Conservation (phyloP, 2,113 vertebrate genomes). For the Passer domesticus region DNA sequence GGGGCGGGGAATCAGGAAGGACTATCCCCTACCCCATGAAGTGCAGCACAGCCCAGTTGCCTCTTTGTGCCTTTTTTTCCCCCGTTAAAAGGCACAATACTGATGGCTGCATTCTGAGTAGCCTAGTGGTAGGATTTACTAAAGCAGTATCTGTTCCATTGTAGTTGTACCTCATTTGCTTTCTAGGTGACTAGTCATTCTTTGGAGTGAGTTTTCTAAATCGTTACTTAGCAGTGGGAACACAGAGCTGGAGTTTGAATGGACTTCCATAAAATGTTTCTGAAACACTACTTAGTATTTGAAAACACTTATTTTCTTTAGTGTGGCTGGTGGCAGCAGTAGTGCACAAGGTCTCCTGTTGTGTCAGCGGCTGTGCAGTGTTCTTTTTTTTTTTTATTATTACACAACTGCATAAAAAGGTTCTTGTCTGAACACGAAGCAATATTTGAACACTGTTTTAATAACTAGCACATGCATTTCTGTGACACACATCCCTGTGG, state of each 20-base stretch:
- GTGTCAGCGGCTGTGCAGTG: not conserved
- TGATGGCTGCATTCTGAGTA: not conserved
- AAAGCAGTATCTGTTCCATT: not conserved
- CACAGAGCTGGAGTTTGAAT: not conserved
- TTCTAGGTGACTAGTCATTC: not conserved
- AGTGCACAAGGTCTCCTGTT: accelerated
- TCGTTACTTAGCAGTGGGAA: not conserved
- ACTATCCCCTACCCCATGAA: not conserved
- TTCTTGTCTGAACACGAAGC: slow-evolving; percentile 6
- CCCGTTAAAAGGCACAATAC: not conserved
- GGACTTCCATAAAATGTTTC: not conserved
- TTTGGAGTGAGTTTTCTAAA: not conserved
- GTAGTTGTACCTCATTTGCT: not conserved
- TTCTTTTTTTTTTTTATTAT: not conserved
- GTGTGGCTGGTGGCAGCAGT: not conserved
- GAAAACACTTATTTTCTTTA: not conserved
- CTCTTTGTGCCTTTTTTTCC: not conserved
- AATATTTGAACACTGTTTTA: slow-evolving; percentile 8
- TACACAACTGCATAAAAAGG: not conserved
- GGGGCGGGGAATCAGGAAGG: not conserved
- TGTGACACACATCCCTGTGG: slow-evolving; percentile 5
- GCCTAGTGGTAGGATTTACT: not conserved
- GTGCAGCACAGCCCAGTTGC: not conserved
- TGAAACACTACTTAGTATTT: not conserved
- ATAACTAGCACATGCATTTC: slow-evolving; percentile 20